A percentile compares a stretch with the other conserved stretches of the same genome.
These are phyloP conservation scores for Eilema griseolum DNA, from an alignment of 2,888 invertebrate genomes.

Conservation along the genomic window DNA sequence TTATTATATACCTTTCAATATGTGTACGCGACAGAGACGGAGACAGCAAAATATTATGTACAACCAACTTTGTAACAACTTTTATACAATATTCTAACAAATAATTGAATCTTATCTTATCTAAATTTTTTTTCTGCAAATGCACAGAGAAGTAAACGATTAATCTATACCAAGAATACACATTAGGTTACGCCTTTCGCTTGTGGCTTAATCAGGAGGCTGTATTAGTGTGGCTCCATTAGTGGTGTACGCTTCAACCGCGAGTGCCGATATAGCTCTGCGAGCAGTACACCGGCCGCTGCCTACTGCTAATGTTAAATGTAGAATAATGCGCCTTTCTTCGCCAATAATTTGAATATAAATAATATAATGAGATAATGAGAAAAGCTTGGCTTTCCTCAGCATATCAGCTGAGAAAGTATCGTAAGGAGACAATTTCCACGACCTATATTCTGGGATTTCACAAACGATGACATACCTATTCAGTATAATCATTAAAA, in stretches of 20 bases:
- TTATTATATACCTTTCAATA: no score
- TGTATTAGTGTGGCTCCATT: conserved; percentile 51
- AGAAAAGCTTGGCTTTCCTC: no score
- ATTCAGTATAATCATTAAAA: no score
- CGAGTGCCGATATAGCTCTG: conserved; percentile 47
- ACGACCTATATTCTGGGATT: background rate
- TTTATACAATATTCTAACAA: no score
- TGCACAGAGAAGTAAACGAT: background rate
- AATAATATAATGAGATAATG: no score
- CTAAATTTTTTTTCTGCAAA: background rate
- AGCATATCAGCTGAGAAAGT: background rate
- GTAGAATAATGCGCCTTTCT: background rate
- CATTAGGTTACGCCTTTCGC: conserved; percentile 22
- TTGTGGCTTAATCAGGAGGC: conserved; percentile 20
- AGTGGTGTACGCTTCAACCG: conserved; percentile 44
- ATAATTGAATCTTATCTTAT: no score
- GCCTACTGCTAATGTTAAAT: background rate
- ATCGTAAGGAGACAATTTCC: background rate
- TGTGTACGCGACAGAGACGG: no score
- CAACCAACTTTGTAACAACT: no score
- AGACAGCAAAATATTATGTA: no score
- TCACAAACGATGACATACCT: background rate
- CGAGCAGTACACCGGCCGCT: conserved; percentile 21
- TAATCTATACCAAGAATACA: background rate
- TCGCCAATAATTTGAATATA: background rate